Evolutionary conservation across 1,140 invertebrate species (phyloP).

Genomic region (Aphis gossypii): DNA sequence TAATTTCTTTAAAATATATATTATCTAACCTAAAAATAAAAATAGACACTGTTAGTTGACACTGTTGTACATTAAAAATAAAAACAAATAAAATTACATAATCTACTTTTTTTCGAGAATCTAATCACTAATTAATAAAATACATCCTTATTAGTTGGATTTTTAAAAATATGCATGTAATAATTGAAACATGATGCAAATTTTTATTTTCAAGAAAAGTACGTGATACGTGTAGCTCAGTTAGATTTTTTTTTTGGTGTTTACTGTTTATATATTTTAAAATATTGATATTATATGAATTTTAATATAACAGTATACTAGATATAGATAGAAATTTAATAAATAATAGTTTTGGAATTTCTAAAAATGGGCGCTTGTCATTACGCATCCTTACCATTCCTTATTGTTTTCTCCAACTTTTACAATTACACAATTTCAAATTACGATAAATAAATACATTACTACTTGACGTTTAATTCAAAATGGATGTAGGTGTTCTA

Average conservation of each 20-base stretch:
- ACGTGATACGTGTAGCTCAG: background rate
- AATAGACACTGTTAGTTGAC: background rate
- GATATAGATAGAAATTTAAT: background rate
- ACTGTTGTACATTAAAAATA: background rate
- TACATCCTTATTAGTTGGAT: background rate
- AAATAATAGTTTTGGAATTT: background rate
- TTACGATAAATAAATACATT: background rate
- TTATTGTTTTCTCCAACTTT: background rate
- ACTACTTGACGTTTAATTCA: background rate
- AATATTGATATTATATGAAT: background rate
- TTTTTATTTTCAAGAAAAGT: background rate
- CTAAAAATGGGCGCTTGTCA: background rate
- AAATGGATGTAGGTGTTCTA: background rate
- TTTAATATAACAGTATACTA: background rate
- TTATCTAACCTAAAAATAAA: background rate
- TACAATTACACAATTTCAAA: background rate
- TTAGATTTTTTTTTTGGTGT: background rate
- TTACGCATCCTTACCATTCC: background rate
- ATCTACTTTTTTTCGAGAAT: background rate
- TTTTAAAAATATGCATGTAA: background rate
- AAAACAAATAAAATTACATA: background rate
- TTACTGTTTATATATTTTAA: background rate
- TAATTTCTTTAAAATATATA: background rate
- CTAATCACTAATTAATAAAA: background rate
- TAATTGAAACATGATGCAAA: background rate